Evolutionary conservation across 2,113 vertebrate genomes (phyloP).

Genomic region (Natator depressus): DNA sequence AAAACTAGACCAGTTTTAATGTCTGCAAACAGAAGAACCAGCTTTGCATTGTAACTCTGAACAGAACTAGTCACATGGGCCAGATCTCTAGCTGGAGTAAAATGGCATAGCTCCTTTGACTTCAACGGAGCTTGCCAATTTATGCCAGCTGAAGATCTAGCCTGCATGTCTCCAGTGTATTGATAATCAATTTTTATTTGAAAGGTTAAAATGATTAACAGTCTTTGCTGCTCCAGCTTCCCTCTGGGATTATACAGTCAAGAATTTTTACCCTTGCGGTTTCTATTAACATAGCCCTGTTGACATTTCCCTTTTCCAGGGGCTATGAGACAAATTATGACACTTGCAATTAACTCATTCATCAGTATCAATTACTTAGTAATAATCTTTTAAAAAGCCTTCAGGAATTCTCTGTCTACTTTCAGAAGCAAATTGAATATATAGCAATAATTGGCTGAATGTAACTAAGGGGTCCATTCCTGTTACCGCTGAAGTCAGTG

Average conservation of each 20-base stretch:
- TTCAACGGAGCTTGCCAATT: background rate
- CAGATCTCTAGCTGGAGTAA: background rate
- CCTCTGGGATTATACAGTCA: background rate
- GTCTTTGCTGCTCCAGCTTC: background rate
- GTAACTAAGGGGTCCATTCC: background rate
- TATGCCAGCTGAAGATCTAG: background rate
- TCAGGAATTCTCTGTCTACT: background rate
- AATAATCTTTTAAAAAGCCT: background rate
- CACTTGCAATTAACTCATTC: background rate
- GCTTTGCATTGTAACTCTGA: background rate
- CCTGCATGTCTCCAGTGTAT: background rate
- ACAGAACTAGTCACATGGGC: background rate
- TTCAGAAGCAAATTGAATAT: background rate
- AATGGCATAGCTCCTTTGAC: background rate
- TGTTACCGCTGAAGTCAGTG: background rate
- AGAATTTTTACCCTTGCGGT: background rate
- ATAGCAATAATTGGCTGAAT: background rate
- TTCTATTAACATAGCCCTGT: background rate
- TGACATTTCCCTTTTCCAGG: background rate
- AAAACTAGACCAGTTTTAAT: background rate
- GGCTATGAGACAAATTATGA: background rate
- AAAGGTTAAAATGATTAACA: background rate
- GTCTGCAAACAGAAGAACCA: background rate
- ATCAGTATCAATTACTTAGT: background rate
- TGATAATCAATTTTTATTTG: background rate